Evolutionary conservation across 2,888 invertebrate species (phyloP).

Genomic region (Cyclophora punctaria): DNA sequence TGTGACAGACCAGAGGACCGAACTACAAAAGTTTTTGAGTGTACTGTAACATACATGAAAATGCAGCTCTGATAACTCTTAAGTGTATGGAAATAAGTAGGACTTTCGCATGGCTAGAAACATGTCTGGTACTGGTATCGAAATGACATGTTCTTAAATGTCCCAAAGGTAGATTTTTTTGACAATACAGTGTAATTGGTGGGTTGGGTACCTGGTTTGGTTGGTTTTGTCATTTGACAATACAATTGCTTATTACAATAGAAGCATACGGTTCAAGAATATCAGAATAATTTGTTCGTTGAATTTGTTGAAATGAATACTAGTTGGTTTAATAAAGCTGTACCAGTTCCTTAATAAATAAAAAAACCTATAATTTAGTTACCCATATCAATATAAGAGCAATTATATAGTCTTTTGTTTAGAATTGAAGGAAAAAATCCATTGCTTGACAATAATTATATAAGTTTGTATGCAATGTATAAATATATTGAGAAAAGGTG

Average conservation of each 20-base stretch:
- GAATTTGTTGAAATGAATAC: slow-evolving; percentile 40
- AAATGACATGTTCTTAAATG: slow-evolving; percentile 70
- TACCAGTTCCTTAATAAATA: too few species aligned
- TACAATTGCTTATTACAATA: slow-evolving; percentile 51
- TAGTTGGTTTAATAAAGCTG: slow-evolving; percentile 28
- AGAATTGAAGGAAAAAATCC: too few species aligned
- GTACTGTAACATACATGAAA: slow-evolving; percentile 29
- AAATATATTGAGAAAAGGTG: too few species aligned
- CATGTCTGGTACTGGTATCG: slow-evolving; percentile 22
- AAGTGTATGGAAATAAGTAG: slow-evolving; percentile 16
- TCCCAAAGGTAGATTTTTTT: slow-evolving; percentile 64
- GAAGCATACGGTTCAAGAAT: slow-evolving; percentile 45
- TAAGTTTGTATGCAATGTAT: too few species aligned
- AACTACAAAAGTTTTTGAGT: slow-evolving; percentile 60
- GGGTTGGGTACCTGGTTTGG: slow-evolving; percentile 72
- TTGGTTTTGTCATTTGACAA: slow-evolving; percentile 65
- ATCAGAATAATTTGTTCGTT: slow-evolving; percentile 60
- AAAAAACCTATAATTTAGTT: too few species aligned
- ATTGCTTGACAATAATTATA: slow-evolving; percentile 25
- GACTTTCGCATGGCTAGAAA: slow-evolving; percentile 19
- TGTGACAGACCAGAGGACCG: slow-evolving; percentile 70
- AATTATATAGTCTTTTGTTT: too few species aligned
- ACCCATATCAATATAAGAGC: too few species aligned
- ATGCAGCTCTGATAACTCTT: slow-evolving; percentile 7
- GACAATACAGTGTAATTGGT: slow-evolving; percentile 68